Evolutionary conservation across 2,797 vertebrate genomes (phyloP), one percentile per base, ranked within the genome.

Genomic region (Galago senegalensis): DNA sequence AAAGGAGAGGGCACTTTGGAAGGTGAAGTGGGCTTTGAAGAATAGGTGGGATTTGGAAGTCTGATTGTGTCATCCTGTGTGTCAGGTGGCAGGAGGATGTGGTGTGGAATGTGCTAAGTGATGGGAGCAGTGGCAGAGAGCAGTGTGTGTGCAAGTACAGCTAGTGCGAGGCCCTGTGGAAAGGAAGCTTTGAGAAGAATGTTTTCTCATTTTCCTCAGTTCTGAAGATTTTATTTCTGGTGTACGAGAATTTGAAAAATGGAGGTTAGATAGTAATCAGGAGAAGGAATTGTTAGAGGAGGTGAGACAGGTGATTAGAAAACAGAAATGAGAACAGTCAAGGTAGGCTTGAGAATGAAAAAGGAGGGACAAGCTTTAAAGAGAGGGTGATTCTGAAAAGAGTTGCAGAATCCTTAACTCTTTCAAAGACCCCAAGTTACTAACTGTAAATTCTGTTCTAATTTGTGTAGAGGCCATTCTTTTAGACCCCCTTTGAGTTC

Each of bases 181-280:
- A 79, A 60, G 61, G 43, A 82, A 82, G 14, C 12, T 3, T 27
- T 46, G 82, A 75, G 77, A 87, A 92, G 23, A 82, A 73, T 49
- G 34, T 40, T 40, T 40, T 92, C 60, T 34, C 31, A n/a, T 77
- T 77, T 67, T 20, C 49, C 63, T 37, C 25, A 31, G 0, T 73
- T 80, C 46, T 81, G 60, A 87, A 86, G 37, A 63, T 61, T 63
- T 56, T 31, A 46, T 89, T 80, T 95, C 87, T 61, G 20, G 27
- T 91, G 23, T 61, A 21, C 46, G 75, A 88, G 43, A 81, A 82
- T 75, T 75, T 86, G 27, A 69, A 90, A 90, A 96, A 43, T 72
- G 56, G 37, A 63, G 43, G 7, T 31, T 40, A 91, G 63, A 40
- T 31, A 88, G 53, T 87, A 79, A 70, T 37, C 46, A 91, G 56